Base-by-base conservation (phyloP, 2,888 invertebrate species). In the Athalia circularis region DNA sequence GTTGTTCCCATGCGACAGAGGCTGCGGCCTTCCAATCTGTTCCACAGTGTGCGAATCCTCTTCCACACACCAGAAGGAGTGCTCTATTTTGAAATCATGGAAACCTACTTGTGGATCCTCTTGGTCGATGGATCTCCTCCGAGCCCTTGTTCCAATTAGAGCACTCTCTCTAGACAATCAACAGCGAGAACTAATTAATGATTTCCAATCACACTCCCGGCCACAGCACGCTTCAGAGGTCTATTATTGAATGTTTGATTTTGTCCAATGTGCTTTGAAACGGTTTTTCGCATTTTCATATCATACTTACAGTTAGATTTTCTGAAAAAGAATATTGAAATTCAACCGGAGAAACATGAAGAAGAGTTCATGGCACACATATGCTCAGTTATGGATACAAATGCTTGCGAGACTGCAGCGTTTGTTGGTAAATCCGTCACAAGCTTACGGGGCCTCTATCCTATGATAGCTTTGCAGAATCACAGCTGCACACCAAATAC, bases 21-120 rank as follows among this genome's bases (percentile, higher is more conserved):
- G 92, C 70, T 96, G 96, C 87, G 93, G 94, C 3, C 91, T 96
- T 83, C 93, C 94, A 15, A 91, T 96, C 61, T 96, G 96, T 88
- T 93, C 93, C 8, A 90, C 91, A 77, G 86, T 90, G 79, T 96
- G 96, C 89, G 92, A 94, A 86, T 92, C 92, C 83, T 92, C 92
- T 5, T 85, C 89, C 54, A 83, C 85, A 45, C 96, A 96, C 90
- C 87, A 88, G 65, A 90, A 90, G 67, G 96, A 96, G 87, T 96
- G 96, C 88, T 88, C 90, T 65, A 91, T 94, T 67, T 92, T 95
- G 82, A 91, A 91, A 65, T 90, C 91, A 77, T 93, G 94, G 93
- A 87, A 90, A 81, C 93, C 92, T 70, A 93, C 91, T 5, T 87
- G 86, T 13, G 86, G 84, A 0, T 82, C 85, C n/a, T 80, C 83